phyloP scores from a whole-genome alignment of 1,140 invertebrate genomes.

The Drosophila rhopaloa region DNA sequence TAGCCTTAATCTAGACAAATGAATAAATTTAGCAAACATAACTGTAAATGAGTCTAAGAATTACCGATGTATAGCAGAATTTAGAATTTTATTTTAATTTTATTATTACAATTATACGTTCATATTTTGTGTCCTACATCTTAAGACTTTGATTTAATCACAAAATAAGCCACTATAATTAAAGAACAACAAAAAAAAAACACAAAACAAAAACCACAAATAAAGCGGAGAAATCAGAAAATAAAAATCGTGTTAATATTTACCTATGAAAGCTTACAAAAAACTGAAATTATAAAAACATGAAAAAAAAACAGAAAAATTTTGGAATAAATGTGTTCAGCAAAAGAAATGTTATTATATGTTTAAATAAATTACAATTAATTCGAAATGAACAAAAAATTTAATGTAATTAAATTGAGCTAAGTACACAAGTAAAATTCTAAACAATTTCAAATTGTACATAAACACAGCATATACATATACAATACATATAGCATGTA shows the following conservation, averaged over 20 bases:
- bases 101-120: conserved; percentile 26
- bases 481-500: conserved; percentile 15
- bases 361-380: conserved; percentile 73
- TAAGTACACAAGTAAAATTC: conserved; percentile 57
- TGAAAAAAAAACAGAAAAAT: conserved; percentile 48
- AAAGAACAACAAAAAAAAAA: conserved; percentile 27
- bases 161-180: conserved; percentile 51
- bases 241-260: conserved; percentile 49
- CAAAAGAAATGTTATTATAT: conserved; percentile 82
- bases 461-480: conserved; percentile 48
- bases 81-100: conserved; percentile 27
- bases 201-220: conserved; percentile 17
- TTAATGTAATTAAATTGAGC: conserved; percentile 71
- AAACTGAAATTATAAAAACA: conserved; percentile 28
- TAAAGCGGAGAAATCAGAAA: conserved; percentile 32
- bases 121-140: conserved; percentile 42
- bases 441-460: conserved; percentile 73
- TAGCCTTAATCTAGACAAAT: conserved; percentile 66
- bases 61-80: conserved; percentile 40
- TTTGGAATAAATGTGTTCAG: conserved; percentile 84
- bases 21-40: conserved; percentile 55
- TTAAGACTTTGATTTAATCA: conserved; percentile 56
- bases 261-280: conserved; percentile 44
- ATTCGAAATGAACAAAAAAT: conserved; percentile 54
- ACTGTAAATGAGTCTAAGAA: conserved; percentile 45